Base-by-base conservation (phyloP, 1,140 invertebrate genomes). In the Drosophila pseudoananassae region DNA sequence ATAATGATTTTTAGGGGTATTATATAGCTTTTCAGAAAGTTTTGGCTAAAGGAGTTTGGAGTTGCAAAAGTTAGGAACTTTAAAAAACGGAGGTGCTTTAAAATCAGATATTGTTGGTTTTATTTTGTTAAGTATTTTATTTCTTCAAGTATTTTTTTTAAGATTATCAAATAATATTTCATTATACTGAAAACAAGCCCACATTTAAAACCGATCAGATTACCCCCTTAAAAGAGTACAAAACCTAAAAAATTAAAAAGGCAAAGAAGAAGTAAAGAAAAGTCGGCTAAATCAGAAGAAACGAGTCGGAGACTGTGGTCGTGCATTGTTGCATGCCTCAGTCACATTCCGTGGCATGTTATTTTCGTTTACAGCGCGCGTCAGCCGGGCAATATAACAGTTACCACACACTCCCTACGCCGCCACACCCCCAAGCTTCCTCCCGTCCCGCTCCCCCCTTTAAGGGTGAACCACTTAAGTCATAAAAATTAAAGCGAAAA, bases 291-390 rank as follows among this genome's bases (percentile, higher is more conserved):
- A 79, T 72, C 60, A 49, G 49, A 74, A 45, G 50, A 76, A 82
- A 69, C 74, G 69, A 78, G 57, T 65, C 56, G 57, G 51, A 60
- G 74, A 75, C 64, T 70, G 70, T 55, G 59, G 43, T 38, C 55
- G 51, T 29, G n/a, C n/a, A 47, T 69, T 68, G 60, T 70, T 69
- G 64, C 66, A 70, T 70, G 66, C 66, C 66, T 25, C 66, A 70
- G 63, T 82, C 83, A 82, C 82, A 87, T 87, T 87, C 82, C 83
- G 78, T 88, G 82, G 82, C 82, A 87, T 88, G 83, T 70, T 82
- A 63, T 55, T 59, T 78, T 82, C 83, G 78, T 78, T 85, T 85
- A 87, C 59, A 74, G 78, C 69, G 69, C 82, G 82, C 82, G 82
- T 87, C 78, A 88, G 70, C 55, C 75, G 56, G 76, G 82, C 78